Conservation (phyloP, 2,797 vertebrate genomes). For the Mus caroli region DNA sequence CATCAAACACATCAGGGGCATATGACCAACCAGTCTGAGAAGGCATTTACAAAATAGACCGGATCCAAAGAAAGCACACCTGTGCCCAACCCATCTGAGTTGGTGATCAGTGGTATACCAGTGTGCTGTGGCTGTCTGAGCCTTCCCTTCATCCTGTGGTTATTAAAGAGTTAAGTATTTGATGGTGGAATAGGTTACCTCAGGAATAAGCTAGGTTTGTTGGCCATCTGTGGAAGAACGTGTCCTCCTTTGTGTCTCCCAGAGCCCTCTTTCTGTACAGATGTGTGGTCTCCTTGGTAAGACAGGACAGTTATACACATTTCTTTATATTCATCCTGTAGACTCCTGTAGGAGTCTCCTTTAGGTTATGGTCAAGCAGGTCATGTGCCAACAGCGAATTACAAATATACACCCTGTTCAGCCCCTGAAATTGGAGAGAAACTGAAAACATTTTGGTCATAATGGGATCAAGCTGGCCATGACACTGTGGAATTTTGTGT, state of each 20-base stretch:
- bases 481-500: conserved; percentile 3
- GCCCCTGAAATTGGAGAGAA: not conserved
- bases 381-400: not conserved
- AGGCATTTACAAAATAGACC: not conserved
- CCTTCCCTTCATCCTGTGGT: not conserved
- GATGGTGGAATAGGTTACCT: not conserved
- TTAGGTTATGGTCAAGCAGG: conserved; percentile 9
- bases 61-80: not conserved
- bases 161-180: not conserved
- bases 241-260: not conserved
- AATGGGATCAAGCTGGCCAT: not conserved
- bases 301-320: not conserved
- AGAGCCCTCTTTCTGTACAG: not conserved
- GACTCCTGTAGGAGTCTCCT: too few relatives aligned
- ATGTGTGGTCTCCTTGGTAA: not conserved
- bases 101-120: not conserved
- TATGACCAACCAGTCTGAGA: not conserved
- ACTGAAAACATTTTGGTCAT: not conserved
- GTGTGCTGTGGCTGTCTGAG: not conserved
- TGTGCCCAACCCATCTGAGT: not conserved
- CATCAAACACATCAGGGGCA: not conserved
- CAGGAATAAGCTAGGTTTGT: not conserved
- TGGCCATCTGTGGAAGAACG: not conserved
- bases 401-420: not conserved
- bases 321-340: not conserved